A percentile compares a stretch with the other conserved stretches of the same genome.
phyloP scores from a whole-genome alignment of 1,140 invertebrate species.

The Drosophila kepulauana region DNA sequence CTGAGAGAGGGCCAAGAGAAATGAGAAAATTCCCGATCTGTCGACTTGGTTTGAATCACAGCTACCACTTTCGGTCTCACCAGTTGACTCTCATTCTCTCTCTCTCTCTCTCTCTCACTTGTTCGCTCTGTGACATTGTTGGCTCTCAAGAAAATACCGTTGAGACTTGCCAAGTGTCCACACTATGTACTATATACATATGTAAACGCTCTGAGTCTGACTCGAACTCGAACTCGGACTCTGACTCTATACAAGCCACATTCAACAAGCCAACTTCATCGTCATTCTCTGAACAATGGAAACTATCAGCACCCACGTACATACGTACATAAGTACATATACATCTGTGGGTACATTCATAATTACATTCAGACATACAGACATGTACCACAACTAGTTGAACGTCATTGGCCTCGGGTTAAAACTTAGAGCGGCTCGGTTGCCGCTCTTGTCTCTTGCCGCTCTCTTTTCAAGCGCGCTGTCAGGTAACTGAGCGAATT shows the following conservation, averaged over 20 bases:
- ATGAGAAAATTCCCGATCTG: constrained; percentile 17
- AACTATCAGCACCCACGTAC: constrained; percentile 10
- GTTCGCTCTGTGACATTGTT: neutral
- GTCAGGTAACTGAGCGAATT: constrained; percentile 41
- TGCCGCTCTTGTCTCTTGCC: constrained; percentile 1
- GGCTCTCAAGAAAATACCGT: constrained; percentile 16
- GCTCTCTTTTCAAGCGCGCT: constrained; percentile 25
- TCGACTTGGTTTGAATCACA: neutral
- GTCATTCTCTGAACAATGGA: constrained; percentile 5
- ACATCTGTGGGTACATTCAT: neutral
- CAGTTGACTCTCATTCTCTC: constrained; percentile 7
- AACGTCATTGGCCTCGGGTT: constrained; percentile 1
- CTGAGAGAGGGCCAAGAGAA: neutral
- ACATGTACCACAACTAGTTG: neutral
- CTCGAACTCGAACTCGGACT: neutral
- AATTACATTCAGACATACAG: neutral
- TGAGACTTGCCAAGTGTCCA: constrained; percentile 20
- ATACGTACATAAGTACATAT: neutral
- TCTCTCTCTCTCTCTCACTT: neutral
- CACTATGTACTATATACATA: neutral
- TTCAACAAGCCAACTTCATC: constrained; percentile 3
- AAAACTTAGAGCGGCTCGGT: constrained; percentile 7
- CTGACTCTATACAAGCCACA: neutral
- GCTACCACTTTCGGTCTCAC: constrained; percentile 7
- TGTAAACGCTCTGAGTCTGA: no score